Conservation (phyloP, 2,113 vertebrate species). For the Notechis scutatus region DNA sequence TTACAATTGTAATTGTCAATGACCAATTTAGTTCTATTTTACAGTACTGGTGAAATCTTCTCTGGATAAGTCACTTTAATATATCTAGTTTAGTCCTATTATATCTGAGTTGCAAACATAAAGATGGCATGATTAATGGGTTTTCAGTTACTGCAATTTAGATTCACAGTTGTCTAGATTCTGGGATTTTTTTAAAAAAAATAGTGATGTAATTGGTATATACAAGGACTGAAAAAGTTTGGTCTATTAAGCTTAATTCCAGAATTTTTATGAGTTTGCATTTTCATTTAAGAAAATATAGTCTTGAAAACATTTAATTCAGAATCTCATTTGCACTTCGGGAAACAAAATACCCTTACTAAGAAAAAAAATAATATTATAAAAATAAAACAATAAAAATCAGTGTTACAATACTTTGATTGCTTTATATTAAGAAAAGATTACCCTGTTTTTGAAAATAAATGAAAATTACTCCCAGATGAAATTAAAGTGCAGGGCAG, state of each 20-base stretch:
- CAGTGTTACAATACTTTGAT: not conserved
- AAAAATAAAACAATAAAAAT: not conserved
- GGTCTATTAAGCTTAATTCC: not conserved
- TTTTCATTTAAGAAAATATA: conserved; percentile 4
- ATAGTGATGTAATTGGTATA: not conserved
- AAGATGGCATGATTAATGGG: not conserved
- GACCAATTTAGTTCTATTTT: not conserved
- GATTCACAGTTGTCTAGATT: not conserved
- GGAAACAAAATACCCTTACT: not conserved
- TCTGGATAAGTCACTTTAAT: not conserved
- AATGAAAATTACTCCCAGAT: not conserved
- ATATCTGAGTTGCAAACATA: not conserved
- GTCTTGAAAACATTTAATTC: not conserved
- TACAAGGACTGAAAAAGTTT: not conserved
- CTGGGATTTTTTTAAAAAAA: not conserved
- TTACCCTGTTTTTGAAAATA: not conserved
- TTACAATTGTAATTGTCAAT: not conserved
- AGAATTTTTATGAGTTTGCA: conserved; percentile 21
- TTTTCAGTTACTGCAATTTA: not conserved
- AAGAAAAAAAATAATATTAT: not conserved
- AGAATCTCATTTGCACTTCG: not conserved
- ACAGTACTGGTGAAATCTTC: not conserved
- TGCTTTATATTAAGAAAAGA: not conserved
- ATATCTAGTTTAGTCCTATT: not conserved
- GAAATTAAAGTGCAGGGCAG: not conserved